Evolutionary conservation across 2,113 vertebrate genomes (phyloP).

Genomic region (Thunnus thynnus): DNA sequence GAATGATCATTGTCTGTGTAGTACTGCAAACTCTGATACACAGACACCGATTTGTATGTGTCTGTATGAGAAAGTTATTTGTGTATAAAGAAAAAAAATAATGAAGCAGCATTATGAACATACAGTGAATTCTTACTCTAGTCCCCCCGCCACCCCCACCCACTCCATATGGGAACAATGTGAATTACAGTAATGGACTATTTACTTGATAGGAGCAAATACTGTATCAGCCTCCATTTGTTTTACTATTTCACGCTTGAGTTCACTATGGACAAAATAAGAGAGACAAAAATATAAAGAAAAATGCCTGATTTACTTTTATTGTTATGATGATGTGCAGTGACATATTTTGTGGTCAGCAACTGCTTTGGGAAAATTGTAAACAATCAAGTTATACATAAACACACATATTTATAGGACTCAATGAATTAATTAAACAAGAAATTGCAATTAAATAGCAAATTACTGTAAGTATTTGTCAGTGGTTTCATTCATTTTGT

Average conservation of each 20-base stretch:
- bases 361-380: not conserved
- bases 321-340: not conserved
- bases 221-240: not conserved
- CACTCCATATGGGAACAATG: not conserved
- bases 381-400: not conserved
- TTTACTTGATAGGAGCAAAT: not conserved
- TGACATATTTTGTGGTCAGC: not conserved
- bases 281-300: not conserved
- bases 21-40: too few relatives aligned
- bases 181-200: not conserved
- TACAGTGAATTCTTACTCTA: not conserved
- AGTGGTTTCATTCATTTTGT: not conserved
- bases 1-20: too few relatives aligned
- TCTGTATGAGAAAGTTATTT: conserved; percentile 1
- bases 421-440: not conserved
- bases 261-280: not conserved
- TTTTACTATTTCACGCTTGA: not conserved
- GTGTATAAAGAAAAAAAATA: not conserved
- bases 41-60: too few relatives aligned
- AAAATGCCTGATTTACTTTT: not conserved
- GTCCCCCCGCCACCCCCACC: too few relatives aligned
- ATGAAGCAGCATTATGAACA: not conserved
- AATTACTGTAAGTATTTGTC: not conserved
- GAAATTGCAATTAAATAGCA: conserved; percentile 4
- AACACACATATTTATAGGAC: too few relatives aligned